Conservation (phyloP, 2,113 vertebrate genomes). For the Chascanopsetta lugubris region DNA sequence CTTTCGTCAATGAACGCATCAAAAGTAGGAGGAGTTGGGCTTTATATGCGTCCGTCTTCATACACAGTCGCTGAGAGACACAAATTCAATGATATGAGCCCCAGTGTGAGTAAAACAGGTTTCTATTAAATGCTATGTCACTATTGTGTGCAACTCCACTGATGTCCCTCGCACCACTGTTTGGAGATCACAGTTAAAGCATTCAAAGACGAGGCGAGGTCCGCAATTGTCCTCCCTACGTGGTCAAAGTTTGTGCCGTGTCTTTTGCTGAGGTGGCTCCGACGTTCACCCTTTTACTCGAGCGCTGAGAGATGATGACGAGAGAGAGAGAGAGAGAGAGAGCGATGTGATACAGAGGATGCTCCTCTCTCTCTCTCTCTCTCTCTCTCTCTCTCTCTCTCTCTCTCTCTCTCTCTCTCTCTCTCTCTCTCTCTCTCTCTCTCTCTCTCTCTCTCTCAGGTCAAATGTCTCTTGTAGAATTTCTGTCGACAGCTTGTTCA, state of each 20-base stretch:
- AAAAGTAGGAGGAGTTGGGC: no score
- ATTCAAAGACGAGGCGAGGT: neutral
- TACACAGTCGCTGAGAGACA: no score
- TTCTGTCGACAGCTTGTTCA: conserved; percentile 53
- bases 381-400: conserved; percentile 17
- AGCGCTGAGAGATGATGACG: neutral
- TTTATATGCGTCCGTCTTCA: no score
- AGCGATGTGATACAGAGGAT: neutral
- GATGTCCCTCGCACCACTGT: neutral
- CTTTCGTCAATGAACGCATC: no score
- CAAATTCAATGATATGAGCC: no score
- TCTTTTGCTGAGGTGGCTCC: neutral
- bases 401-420: conserved; percentile 12
- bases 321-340: conserved; percentile 1
- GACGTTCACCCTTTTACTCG: neutral
- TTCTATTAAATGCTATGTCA: no score
- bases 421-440: conserved; percentile 14
- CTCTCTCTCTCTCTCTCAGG: conserved; percentile 32
- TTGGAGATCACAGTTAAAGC: neutral
- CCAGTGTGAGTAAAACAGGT: no score
- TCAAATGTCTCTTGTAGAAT: conserved; percentile 60
- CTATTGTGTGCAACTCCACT: neutral
- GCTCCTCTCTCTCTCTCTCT: conserved; percentile 18
- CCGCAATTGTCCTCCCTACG: neutral
- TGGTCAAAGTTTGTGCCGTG: neutral